Evolutionary conservation across 2,113 vertebrate genomes (phyloP).

Genomic region (Syngnathus typhle): DNA sequence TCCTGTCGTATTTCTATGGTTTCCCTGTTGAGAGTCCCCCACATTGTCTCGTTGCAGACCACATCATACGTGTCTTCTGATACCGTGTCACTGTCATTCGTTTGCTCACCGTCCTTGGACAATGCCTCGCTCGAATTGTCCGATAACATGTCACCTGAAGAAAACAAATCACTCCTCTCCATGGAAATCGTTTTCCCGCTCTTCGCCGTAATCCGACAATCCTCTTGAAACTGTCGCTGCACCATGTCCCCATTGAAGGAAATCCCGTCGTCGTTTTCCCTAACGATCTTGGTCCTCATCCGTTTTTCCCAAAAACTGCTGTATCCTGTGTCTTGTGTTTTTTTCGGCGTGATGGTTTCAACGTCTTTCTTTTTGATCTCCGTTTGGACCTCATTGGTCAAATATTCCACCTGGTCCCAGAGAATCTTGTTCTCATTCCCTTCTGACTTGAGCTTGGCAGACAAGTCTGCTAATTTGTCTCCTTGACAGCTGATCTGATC

Average conservation of each 20-base stretch:
- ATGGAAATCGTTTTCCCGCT: not conserved
- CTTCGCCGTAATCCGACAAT: not conserved
- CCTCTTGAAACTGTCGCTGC: not conserved
- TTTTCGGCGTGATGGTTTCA: not conserved
- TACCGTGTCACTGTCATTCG: not conserved
- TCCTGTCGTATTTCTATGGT: not conserved
- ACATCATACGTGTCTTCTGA: not conserved
- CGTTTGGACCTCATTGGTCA: constrained; percentile 7
- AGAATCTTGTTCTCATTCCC: constrained; percentile 10
- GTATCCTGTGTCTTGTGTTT: not conserved
- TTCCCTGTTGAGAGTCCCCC: not conserved
- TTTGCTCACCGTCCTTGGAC: not conserved
- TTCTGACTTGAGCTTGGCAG: constrained; percentile 3
- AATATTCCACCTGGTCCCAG: constrained; percentile 11
- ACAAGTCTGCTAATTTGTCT: not conserved
- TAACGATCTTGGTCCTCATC: not conserved
- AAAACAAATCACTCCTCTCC: not conserved
- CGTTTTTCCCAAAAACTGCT: constrained; percentile 1
- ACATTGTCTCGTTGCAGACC: not conserved
- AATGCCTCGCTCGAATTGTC: not conserved
- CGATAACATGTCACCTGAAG: not conserved
- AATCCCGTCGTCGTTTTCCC: not conserved
- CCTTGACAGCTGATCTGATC: constrained; percentile 1
- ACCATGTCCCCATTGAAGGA: not conserved
- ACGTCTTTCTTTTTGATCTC: not conserved